Base-by-base conservation (phyloP, 2,888 invertebrate species). In the Tiphia femorata region DNA sequence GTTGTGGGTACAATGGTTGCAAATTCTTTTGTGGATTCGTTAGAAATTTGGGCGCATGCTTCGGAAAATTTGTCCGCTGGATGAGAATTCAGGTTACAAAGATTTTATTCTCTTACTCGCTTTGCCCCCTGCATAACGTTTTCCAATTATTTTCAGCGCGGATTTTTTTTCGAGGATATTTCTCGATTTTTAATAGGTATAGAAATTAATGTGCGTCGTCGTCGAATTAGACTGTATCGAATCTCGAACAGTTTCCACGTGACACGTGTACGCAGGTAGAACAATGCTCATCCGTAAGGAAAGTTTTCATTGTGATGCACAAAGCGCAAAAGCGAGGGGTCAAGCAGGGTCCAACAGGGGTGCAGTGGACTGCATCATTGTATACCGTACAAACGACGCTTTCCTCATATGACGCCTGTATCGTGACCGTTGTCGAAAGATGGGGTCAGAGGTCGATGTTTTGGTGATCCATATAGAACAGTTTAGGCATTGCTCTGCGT, bases 341-440 rank as follows among this genome's bases (percentile, higher is more conserved):
- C 74, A 73, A 70, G 68, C 68, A 35, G 64, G 64, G 70, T 58
- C 57, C 25, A 62, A 62, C 49, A 64, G 65, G 69, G 67, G 64
- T 62, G 71, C 66, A 71, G 61, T 52, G 64, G 70, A 70, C 70
- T 65, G 65, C 62, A 67, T 67, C 59, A 75, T 78, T 77, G 75
- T 78, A 67, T 61, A 4, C 57, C 64, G 70, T 65, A 73, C 72
- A 76, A 75, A 76, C 74, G 71, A 76, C 69, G 72, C 66, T 70
- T n/a, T n/a, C 70, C 64, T 71, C 67, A 57, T 67, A 67, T 67
- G 67, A 76, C 72, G 69, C 50, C 37, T 64, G 71, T 72, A 63
- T 67, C 70, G 66, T 68, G 65, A 68, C 70, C 62, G 55, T 58
- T 58, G 51, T 53, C 64, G 69, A 70, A 65, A 71, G 64, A 40